phyloP scores from a whole-genome alignment of 2,888 invertebrate genomes.

The Silvanus unidentatus region DNA sequence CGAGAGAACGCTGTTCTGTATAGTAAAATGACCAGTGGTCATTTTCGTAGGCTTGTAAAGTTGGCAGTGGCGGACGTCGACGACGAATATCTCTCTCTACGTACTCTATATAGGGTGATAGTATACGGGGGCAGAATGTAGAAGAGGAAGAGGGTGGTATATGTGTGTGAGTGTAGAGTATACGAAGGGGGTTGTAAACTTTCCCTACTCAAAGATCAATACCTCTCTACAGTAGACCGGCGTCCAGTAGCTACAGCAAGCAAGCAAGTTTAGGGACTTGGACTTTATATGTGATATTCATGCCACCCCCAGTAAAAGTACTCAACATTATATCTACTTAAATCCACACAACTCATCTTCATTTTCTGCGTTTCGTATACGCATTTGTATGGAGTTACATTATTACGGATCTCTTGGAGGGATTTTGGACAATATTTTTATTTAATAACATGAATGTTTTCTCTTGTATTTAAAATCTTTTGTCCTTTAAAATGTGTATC shows the following conservation, averaged over 20 bases:
- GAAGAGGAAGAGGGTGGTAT: conserved; percentile 18
- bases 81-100: conserved; percentile 7
- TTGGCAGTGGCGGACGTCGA: conserved; percentile 35
- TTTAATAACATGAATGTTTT: too few species aligned
- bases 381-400: too few species aligned
- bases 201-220: conserved; percentile 50
- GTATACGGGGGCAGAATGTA: conserved; percentile 20
- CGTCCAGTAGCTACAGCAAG: conserved; percentile 33
- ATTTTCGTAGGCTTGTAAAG: conserved; percentile 44
- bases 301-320: neutral
- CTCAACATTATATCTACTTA: too few species aligned
- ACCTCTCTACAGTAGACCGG: conserved; percentile 46
- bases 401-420: too few species aligned
- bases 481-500: too few species aligned
- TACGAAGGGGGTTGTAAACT: conserved; percentile 46
- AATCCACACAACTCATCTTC: too few species aligned
- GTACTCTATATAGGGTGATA: neutral
- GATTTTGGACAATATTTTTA: too few species aligned
- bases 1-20: conserved; percentile 37
- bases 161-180: conserved; percentile 16
- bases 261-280: conserved; percentile 24
- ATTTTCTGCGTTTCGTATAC: too few species aligned
- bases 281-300: conserved; percentile 20
- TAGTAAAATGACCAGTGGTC: conserved; percentile 47
- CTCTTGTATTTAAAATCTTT: too few species aligned